A percentile compares a stretch with the other conserved stretches of the same genome.
Conservation (phyloP, 2,888 invertebrate species). For the Drosophila paucipuncta region DNA sequence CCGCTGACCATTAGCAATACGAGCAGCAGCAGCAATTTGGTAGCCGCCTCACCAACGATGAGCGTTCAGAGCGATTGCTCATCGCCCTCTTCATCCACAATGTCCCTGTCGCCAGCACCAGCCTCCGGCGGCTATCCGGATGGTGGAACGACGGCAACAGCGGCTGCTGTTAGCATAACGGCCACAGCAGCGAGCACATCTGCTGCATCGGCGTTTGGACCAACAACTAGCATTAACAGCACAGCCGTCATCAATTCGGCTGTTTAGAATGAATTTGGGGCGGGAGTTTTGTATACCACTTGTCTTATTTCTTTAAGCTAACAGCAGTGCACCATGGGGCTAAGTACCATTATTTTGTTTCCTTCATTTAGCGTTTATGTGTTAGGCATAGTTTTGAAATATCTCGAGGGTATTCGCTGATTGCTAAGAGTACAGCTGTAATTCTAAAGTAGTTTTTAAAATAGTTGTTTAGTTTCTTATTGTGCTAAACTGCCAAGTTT, state of each 20-base stretch:
- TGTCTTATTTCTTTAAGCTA: constrained; percentile 47
- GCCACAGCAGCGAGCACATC: constrained; percentile 81
- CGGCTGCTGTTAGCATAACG: constrained; percentile 79
- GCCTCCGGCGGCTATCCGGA: constrained; percentile 72
- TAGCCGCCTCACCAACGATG: constrained; percentile 81
- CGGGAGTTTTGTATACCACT: constrained; percentile 37
- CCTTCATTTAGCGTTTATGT: constrained; percentile 56
- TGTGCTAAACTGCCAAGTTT: constrained; percentile 9
- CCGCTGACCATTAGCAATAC: constrained; percentile 72
- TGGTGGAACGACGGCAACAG: constrained; percentile 66
- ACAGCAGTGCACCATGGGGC: constrained; percentile 58
- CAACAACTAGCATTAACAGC: constrained; percentile 68
- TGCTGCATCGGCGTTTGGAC: constrained; percentile 79
- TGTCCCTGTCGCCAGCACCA: constrained; percentile 82
- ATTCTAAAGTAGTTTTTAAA: constrained; percentile 3
- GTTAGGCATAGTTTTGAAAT: constrained; percentile 36
- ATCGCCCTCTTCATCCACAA: constrained; percentile 82
- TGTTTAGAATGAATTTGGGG: constrained; percentile 64
- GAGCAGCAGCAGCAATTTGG: constrained; percentile 70
- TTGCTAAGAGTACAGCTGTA: background rate
- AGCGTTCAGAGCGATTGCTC: constrained; percentile 83
- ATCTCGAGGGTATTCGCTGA: constrained; percentile 23
- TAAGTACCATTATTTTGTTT: constrained; percentile 66
- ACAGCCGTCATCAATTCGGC: constrained; percentile 83
- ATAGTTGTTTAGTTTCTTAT: constrained; percentile 1